Conservation (phyloP, 2,113 vertebrate genomes). For the Phalacrocorax aristotelis region DNA sequence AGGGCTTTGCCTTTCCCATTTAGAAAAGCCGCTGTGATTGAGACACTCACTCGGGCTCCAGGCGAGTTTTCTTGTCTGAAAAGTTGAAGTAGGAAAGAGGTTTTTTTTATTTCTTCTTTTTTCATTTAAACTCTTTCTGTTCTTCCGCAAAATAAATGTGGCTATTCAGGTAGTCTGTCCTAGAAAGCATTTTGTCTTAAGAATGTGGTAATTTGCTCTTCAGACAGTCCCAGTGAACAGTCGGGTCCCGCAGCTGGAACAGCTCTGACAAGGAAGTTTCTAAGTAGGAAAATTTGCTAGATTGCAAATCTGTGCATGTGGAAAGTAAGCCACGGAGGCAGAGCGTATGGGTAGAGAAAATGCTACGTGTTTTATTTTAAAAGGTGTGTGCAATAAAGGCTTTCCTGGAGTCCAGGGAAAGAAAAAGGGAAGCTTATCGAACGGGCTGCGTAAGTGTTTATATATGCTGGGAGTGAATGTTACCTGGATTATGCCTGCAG, state of each 20-base stretch:
- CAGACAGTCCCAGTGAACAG: background rate
- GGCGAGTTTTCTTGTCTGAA: background rate
- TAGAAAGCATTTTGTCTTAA: background rate
- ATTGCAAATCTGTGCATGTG: background rate
- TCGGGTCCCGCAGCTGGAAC: background rate
- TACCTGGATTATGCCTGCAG: background rate
- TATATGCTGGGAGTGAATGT: background rate
- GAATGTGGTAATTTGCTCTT: background rate
- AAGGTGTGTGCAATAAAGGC: background rate
- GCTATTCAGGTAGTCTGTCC: background rate
- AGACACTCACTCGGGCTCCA: background rate
- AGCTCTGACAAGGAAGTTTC: background rate
- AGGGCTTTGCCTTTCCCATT: background rate
- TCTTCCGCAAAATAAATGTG: background rate
- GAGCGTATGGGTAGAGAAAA: background rate
- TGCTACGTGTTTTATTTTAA: background rate
- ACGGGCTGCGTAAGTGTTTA: background rate
- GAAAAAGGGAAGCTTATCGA: background rate
- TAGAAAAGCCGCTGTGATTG: background rate
- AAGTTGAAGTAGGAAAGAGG: background rate
- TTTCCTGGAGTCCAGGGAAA: background rate
- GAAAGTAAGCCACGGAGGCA: background rate
- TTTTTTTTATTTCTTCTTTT: background rate
- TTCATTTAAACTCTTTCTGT: background rate
- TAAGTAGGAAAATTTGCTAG: background rate